These are phyloP conservation scores for Drosophila santomea DNA, from an alignment of 1,140 invertebrate genomes.

Conservation along the genomic window DNA sequence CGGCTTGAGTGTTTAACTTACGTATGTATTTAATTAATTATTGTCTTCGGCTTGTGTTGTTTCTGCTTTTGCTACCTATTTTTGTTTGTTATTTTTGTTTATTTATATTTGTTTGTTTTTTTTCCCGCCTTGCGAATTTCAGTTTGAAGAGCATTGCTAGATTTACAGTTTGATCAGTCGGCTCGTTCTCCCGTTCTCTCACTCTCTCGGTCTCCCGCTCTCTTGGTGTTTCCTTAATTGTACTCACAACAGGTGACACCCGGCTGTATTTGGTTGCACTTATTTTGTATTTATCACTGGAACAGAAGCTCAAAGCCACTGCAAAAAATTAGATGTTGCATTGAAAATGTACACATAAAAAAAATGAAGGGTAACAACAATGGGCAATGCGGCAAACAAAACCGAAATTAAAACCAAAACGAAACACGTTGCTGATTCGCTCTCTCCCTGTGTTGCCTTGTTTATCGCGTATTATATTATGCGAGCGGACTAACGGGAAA, in stretches of 20 bases:
- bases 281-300: conserved; percentile 12
- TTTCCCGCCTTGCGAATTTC: conserved; percentile 30
- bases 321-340: conserved; percentile 24
- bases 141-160: conserved; percentile 37
- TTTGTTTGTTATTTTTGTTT: conserved; percentile 34
- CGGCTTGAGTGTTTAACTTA: conserved; percentile 29
- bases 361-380: conserved; percentile 19
- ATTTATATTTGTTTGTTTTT: conserved; percentile 33
- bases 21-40: conserved; percentile 45
- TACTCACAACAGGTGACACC: conserved; percentile 32
- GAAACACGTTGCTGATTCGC: conserved; percentile 43
- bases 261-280: conserved; percentile 26
- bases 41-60: conserved; percentile 19
- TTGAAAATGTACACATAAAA: conserved; percentile 14
- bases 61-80: conserved; percentile 23
- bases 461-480: conserved; percentile 49
- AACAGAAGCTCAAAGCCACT: conserved; percentile 7
- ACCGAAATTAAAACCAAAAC: conserved; percentile 28
- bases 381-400: conserved; percentile 37
- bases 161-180: conserved; percentile 37
- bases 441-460: conserved; percentile 11
- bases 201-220: neutral
- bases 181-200: neutral
- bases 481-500: conserved; percentile 62
- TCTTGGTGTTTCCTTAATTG: neutral